These are phyloP conservation scores for Stomorhina lunata DNA, from an alignment of 2,888 invertebrate species.

Conservation along the genomic window DNA sequence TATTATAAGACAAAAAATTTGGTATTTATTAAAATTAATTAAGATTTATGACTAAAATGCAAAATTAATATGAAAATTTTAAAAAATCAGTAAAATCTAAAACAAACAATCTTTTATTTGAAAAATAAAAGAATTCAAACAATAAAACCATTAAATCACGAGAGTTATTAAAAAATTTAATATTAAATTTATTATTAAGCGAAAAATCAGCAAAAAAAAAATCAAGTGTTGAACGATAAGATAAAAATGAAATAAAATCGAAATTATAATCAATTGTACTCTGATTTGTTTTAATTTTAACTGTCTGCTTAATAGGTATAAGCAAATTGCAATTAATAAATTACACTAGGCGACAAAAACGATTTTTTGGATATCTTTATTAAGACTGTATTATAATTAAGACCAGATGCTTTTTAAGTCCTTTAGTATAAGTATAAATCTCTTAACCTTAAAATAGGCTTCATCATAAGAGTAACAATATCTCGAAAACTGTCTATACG, in stretches of 20 bases:
- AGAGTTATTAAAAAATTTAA: not conserved
- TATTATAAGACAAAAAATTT: no score
- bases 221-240: not conserved
- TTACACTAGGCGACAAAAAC: no score
- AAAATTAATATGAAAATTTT: not conserved
- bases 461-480: not conserved
- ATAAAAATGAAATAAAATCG: no score
- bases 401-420: no score
- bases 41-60: not conserved
- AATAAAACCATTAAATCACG: slow-evolving; percentile 25
- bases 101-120: not conserved
- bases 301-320: no score
- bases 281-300: no score
- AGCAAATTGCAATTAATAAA: no score
- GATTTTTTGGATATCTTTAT: no score
- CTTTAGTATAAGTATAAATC: not conserved
- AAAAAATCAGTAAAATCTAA: not conserved
- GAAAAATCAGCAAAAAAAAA: not conserved
- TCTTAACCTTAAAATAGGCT: not conserved
- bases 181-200: not conserved
- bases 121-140: not conserved
- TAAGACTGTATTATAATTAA: no score
- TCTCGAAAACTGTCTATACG: not conserved
- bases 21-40: no score
- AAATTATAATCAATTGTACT: no score